Evolutionary conservation across 2,797 vertebrate species (phyloP), one percentile per base, ranked within the genome.

Genomic region (Phyllotis vaccarum): DNA sequence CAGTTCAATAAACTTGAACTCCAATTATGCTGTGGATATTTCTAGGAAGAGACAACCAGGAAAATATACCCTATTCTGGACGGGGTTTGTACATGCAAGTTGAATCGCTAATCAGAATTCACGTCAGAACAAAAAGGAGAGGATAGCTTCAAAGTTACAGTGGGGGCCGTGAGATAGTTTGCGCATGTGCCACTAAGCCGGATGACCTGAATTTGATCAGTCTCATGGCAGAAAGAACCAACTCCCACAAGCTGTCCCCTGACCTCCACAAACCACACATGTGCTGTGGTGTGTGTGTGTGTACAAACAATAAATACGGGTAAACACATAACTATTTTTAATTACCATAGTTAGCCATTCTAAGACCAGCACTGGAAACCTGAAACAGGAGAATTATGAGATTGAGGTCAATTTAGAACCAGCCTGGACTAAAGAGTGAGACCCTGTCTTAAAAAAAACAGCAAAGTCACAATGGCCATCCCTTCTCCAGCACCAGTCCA

Each of bases 1-100:
- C 89, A 91, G 82, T 82, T 62, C 90, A 96, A 89, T 86, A 82
- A 93, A 89, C 79, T 58, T 95, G 89, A 58, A 62, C 19, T 89
- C 54, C 7, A 12, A 81, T 79, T 81, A 68, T 64, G 68, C 21
- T 54, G 62, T 91, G 93, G 37, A 27, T 83, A n/a, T 95, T 96
- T 93, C 88, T 34, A 82, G 83, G 74, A 78, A 86, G 70, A 66
- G 43, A 74, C 2, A 40, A 56, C 52, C 24, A 86, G 86, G 94
- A 89, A 72, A 27, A 58, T 3, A 12, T 29, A 5, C 2, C 19
- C 80, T 34, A 9, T 62, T 83, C 60, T 91, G 60, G 56, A 75
- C 58, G 31, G 34, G 37, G 16, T 87, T 80, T 76, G 19, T 49
- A 27, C 54, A 17, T 78, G 10, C 68, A 87, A n/a, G 52, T 70